Conservation (phyloP, 1,140 invertebrate species). For the Ceratosolen solmsi region DNA sequence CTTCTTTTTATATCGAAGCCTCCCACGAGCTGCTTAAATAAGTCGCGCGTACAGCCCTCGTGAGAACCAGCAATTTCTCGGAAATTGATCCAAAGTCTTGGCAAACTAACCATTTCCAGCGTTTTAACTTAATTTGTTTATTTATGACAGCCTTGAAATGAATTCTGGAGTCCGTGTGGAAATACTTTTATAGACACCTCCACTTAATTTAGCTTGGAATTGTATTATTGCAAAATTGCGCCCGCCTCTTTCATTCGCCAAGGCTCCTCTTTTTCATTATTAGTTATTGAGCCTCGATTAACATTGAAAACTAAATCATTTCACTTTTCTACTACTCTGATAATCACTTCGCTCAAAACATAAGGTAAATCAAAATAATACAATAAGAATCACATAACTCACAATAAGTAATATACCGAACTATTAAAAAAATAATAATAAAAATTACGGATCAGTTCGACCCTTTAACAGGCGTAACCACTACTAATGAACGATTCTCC, state of each 20-base stretch:
- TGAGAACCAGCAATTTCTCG: constrained; percentile 56
- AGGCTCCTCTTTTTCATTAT: too few species aligned
- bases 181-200: neutral
- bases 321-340: too few species aligned
- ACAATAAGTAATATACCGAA: too few species aligned
- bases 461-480: neutral
- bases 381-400: too few species aligned
- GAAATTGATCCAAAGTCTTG: constrained; percentile 28
- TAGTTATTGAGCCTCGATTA: too few species aligned
- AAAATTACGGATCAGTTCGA: neutral
- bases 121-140: constrained; percentile 42
- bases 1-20: constrained; percentile 32
- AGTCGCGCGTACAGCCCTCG: constrained; percentile 46
- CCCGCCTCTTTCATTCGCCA: neutral
- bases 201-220: neutral
- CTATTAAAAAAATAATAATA: too few species aligned
- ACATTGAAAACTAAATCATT: too few species aligned
- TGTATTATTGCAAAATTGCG: neutral
- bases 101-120: neutral
- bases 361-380: too few species aligned
- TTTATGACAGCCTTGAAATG: constrained; percentile 28
- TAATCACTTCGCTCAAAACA: too few species aligned
- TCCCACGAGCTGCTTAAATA: constrained; percentile 52
- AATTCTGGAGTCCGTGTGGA: neutral
- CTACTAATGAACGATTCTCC: constrained; percentile 22